Percentiles rank a stretch among this genome's conserved stretches.
Conservation (phyloP, 2,797 vertebrate genomes). For the Danionella dracula region DNA sequence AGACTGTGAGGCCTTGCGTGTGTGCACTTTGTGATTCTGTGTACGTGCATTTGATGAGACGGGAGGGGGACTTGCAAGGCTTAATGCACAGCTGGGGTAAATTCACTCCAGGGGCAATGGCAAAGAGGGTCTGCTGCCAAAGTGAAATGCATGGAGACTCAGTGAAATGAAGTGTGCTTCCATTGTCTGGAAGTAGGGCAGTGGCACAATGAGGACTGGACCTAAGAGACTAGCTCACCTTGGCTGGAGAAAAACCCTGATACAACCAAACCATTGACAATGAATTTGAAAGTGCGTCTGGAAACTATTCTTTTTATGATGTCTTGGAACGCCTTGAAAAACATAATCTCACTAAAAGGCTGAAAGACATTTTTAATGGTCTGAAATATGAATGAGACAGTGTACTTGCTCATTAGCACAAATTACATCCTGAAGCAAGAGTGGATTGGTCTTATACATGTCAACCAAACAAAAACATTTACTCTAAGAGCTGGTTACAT, state of each 20-base stretch:
- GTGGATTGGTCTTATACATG: not conserved
- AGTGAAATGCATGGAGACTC: conserved; percentile 31
- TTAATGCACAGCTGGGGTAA: conserved; percentile 48
- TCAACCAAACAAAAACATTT: not conserved
- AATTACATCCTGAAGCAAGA: not conserved
- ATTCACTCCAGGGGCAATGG: conserved; percentile 39
- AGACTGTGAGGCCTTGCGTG: conserved; percentile 12
- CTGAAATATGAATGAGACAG: not conserved
- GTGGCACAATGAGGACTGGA: conserved; percentile 45
- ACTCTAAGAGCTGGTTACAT: too few species aligned
- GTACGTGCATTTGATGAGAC: not conserved
- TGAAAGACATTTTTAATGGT: not conserved
- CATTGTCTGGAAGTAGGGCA: conserved; percentile 55
- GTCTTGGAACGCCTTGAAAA: not conserved
- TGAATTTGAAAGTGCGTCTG: conserved; percentile 15
- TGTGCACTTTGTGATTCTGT: conserved; percentile 12
- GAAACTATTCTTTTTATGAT: conserved; percentile 12
- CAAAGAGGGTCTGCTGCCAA: conserved; percentile 32
- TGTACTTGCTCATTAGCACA: not conserved
- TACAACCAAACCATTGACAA: conserved; percentile 32
- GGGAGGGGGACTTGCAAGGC: conserved; percentile 10
- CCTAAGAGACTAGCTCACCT: conserved; percentile 37
- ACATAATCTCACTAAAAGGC: conserved; percentile 1
- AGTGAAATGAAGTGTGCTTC: conserved; percentile 47
- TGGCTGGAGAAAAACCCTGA: conserved; percentile 33